phyloP scores from a whole-genome alignment of 2,113 vertebrate genomes.

The Sylvilagus bachmani region DNA sequence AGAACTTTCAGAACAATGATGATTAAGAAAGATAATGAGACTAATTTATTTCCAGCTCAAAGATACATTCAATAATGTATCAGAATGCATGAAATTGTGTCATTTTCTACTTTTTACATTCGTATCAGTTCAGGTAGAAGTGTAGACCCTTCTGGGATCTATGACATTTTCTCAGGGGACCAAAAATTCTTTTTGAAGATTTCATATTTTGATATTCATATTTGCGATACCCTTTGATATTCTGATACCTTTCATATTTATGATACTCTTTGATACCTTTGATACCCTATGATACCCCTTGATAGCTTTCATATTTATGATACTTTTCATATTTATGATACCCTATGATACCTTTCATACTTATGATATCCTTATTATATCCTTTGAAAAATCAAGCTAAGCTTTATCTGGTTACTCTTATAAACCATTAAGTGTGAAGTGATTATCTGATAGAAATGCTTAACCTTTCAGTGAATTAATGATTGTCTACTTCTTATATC shows the following conservation, averaged over 20 bases:
- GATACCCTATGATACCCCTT: background rate
- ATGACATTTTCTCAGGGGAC: background rate
- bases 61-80: constrained; percentile 36
- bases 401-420: background rate
- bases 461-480: constrained; percentile 30
- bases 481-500: background rate
- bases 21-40: constrained; percentile 58
- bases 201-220: background rate
- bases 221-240: background rate
- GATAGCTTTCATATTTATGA: background rate
- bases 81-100: constrained; percentile 26
- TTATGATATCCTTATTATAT: background rate
- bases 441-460: constrained; percentile 22
- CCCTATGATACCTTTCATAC: background rate
- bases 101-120: constrained; percentile 26
- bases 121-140: background rate
- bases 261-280: background rate
- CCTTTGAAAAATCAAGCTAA: constrained; percentile 46
- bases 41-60: constrained; percentile 71
- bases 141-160: background rate
- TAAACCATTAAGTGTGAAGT: constrained; percentile 55
- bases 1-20: constrained; percentile 59
- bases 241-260: background rate
- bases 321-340: background rate
- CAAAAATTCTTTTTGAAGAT: constrained; percentile 47